A percentile compares a stretch with the other conserved stretches of the same genome.
These are phyloP conservation scores for Leucoraja erinaceus DNA, from an alignment of 2,113 vertebrate species.

Conservation along the genomic window DNA sequence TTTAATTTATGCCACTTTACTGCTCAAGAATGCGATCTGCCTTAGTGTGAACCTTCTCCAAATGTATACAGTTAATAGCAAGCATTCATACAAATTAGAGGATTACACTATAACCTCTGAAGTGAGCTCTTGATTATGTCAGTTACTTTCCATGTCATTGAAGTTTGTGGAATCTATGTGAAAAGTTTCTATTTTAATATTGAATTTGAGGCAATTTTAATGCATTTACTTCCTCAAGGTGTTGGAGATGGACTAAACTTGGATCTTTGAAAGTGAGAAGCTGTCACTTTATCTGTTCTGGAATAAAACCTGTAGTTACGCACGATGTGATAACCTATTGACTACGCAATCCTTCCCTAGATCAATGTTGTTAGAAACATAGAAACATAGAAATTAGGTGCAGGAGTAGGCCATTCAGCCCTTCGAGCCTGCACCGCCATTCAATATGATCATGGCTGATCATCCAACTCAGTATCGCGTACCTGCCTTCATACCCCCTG, in stretches of 20 bases:
- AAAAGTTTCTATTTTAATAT: not conserved
- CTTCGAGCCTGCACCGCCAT: no score
- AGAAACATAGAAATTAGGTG: no score
- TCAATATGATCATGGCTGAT: no score
- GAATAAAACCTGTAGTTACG: not conserved
- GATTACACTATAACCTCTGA: not conserved
- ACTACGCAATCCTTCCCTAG: not conserved
- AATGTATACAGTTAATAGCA: not conserved
- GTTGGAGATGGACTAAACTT: not conserved
- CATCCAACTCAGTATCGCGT: no score
- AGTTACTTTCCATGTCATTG: not conserved
- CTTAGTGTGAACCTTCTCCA: not conserved
- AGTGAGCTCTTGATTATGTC: not conserved
- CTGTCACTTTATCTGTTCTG: not conserved
- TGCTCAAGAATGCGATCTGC: not conserved
- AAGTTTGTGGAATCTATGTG: no score
- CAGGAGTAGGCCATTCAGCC: no score
- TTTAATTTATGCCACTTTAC: not conserved
- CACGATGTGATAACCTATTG: not conserved
- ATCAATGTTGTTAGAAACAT: not conserved
- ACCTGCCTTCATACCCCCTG: no score
- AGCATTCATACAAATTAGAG: not conserved
- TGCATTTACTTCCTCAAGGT: not conserved
- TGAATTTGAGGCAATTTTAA: not conserved
- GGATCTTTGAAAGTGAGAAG: not conserved